Conservation (phyloP, 2,888 invertebrate genomes). For the Coremacera marginata region DNA sequence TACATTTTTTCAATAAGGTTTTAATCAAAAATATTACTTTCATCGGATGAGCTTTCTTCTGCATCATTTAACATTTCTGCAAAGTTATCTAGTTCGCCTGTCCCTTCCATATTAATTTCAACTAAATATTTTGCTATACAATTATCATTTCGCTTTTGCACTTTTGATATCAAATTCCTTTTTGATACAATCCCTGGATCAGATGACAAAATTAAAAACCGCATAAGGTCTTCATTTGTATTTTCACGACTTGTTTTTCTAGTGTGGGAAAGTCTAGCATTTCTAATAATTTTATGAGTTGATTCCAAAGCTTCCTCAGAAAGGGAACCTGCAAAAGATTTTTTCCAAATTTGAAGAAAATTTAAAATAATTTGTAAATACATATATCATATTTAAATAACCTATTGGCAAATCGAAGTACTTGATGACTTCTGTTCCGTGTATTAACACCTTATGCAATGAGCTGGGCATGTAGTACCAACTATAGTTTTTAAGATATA, state of each 20-base stretch:
- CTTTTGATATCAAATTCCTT: constrained; percentile 1
- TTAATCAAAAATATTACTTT: too few relatives aligned
- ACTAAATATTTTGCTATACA: background rate
- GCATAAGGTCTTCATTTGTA: too few relatives aligned
- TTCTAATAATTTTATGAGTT: constrained; percentile 1
- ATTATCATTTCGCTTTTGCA: background rate
- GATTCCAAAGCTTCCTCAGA: constrained; percentile 19
- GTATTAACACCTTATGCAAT: background rate
- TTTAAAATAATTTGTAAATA: background rate
- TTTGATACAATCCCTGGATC: background rate
- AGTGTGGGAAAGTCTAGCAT: too few relatives aligned
- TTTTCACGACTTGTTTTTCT: too few relatives aligned
- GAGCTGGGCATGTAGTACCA: constrained; percentile 8
- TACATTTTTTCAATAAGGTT: too few relatives aligned
- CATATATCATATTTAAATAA: background rate
- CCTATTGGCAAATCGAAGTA: constrained; percentile 15
- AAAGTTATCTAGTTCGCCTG: background rate
- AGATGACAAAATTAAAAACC: background rate
- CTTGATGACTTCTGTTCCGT: background rate
- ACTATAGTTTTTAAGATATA: background rate
- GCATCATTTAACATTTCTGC: too few relatives aligned
- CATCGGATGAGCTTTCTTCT: too few relatives aligned
- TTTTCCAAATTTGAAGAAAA: too few relatives aligned
- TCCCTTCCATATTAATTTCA: background rate
- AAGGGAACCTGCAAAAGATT: too few relatives aligned